Conservation (phyloP, 2,888 invertebrate genomes). For the Amiota communis region DNA sequence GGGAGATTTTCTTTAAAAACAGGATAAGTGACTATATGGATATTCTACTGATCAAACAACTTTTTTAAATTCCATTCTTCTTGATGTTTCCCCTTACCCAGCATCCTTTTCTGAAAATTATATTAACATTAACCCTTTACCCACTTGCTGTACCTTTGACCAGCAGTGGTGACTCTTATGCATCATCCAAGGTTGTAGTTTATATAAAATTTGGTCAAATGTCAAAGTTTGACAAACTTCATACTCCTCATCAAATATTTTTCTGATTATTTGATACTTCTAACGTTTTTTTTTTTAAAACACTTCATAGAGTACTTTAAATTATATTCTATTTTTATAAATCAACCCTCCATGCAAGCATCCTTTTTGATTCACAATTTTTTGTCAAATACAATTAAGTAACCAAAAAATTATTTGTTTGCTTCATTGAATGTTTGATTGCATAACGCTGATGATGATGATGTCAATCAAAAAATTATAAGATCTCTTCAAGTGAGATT, state of each 20-base stretch:
- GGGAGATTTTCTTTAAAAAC: neutral
- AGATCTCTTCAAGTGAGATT: constrained; percentile 8
- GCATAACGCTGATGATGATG: constrained; percentile 47
- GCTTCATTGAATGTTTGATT: constrained; percentile 51
- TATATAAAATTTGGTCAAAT: constrained; percentile 58
- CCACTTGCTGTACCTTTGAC: constrained; percentile 4
- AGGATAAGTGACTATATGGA: too few relatives aligned
- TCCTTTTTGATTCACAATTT: constrained; percentile 56
- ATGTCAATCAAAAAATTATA: constrained; percentile 57
- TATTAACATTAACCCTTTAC: constrained; percentile 6
- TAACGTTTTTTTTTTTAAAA: constrained; percentile 10
- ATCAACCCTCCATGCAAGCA: constrained; percentile 49
- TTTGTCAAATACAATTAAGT: constrained; percentile 60
- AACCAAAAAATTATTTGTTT: constrained; percentile 38
- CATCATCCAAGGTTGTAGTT: constrained; percentile 12
- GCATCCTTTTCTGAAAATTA: too few relatives aligned
- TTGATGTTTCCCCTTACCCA: too few relatives aligned
- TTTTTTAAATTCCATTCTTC: neutral
- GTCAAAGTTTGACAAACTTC: constrained; percentile 41
- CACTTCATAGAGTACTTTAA: constrained; percentile 10
- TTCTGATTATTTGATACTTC: neutral
- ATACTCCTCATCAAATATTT: neutral
- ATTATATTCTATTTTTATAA: constrained; percentile 40
- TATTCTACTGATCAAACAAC: neutral
- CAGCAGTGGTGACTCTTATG: neutral